phyloP scores from a whole-genome alignment of 1,140 invertebrate species.

The Vanessa tameamea region DNA sequence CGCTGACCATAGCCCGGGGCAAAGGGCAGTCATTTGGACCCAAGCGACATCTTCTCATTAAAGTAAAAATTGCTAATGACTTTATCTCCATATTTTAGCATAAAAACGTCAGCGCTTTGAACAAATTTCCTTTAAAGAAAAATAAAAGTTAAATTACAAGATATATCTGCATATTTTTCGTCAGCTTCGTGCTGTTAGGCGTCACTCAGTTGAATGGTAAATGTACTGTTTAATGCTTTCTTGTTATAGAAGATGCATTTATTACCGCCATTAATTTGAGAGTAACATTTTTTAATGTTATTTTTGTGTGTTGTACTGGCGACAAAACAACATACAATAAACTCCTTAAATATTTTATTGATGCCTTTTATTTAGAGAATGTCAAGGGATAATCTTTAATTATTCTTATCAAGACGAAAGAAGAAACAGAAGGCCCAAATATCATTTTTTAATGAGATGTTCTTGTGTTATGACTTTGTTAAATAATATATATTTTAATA shows the following conservation, averaged over 20 bases:
- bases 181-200: conserved; percentile 55
- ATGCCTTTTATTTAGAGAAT: too few relatives aligned
- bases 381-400: too few relatives aligned
- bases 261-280: conserved; percentile 34
- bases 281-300: conserved; percentile 18
- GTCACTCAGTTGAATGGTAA: conserved; percentile 64
- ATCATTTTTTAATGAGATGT: too few relatives aligned
- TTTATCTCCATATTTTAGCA: conserved; percentile 78
- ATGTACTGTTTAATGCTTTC: conserved; percentile 54
- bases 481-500: too few relatives aligned
- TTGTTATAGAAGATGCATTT: conserved; percentile 54
- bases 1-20: conserved; percentile 57
- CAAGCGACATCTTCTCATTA: conserved; percentile 63
- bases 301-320: conserved; percentile 20
- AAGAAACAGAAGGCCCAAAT: too few relatives aligned
- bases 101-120: conserved; percentile 72
- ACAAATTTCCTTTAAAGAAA: conserved; percentile 57
- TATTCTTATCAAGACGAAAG: too few relatives aligned
- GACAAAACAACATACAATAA: not conserved
- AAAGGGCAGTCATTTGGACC: conserved; percentile 52
- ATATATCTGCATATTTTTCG: conserved; percentile 74
- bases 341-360: too few relatives aligned
- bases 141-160: conserved; percentile 64
- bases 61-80: conserved; percentile 76
- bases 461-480: too few relatives aligned